Evolutionary conservation across 1,140 invertebrate genomes (phyloP).

Genomic region (Magallana gigas): DNA sequence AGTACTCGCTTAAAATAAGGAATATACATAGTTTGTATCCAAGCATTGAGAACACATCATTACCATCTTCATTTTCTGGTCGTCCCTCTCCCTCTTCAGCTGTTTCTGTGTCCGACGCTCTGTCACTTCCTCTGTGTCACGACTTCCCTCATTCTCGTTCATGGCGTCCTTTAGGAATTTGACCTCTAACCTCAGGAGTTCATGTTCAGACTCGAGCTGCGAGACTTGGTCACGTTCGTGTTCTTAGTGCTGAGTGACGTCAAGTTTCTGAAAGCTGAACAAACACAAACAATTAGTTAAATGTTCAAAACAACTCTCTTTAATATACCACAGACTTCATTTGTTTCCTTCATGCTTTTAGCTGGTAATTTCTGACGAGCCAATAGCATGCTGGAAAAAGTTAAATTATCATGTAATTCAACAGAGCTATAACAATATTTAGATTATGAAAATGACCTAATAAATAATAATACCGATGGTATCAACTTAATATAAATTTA

Average conservation of each 20-base stretch:
- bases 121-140: constrained; percentile 60
- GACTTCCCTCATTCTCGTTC: constrained; percentile 56
- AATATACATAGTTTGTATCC: too few relatives aligned
- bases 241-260: constrained; percentile 56
- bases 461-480: too few relatives aligned
- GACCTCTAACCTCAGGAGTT: constrained; percentile 57
- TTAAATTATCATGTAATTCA: too few relatives aligned
- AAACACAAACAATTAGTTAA: neutral
- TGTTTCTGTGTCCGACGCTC: constrained; percentile 62
- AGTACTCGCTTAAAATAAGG: too few relatives aligned
- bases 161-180: constrained; percentile 59
- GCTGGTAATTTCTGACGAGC: too few relatives aligned
- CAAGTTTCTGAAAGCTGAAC: constrained; percentile 51
- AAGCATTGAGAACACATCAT: constrained; percentile 6
- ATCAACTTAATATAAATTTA: too few relatives aligned
- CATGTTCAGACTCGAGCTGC: constrained; percentile 55
- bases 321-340: too few relatives aligned
- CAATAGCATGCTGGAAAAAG: too few relatives aligned
- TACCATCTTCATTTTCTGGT: constrained; percentile 69
- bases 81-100: constrained; percentile 65
- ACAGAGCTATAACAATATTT: too few relatives aligned
- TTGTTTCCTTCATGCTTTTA: too few relatives aligned
- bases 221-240: constrained; percentile 61
- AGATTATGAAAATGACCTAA: too few relatives aligned
- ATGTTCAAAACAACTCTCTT: too few relatives aligned